These are phyloP conservation scores for Hedychridium roseum DNA, from an alignment of 2,888 invertebrate genomes.

Conservation along the genomic window DNA sequence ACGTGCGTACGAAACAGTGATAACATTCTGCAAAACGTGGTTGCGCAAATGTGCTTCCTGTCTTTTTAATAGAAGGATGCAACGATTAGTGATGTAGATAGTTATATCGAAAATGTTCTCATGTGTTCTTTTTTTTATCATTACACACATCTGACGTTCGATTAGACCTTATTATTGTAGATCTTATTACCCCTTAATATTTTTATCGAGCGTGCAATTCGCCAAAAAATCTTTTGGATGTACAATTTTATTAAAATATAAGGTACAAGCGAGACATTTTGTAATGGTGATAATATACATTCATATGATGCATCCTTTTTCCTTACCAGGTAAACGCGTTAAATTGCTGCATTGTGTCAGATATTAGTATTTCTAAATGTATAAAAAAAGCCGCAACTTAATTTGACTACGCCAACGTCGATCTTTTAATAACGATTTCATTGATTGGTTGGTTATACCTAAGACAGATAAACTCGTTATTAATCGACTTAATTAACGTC, in stretches of 20 bases:
- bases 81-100: slow-evolving; percentile 35
- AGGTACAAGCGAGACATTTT: slow-evolving; percentile 19
- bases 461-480: too few relatives aligned
- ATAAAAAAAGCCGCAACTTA: too few relatives aligned
- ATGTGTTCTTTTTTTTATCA: slow-evolving; percentile 30
- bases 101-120: slow-evolving; percentile 31
- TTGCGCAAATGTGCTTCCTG: slow-evolving; percentile 49
- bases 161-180: slow-evolving; percentile 13
- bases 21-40: slow-evolving; percentile 35
- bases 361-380: too few relatives aligned
- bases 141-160: slow-evolving; percentile 28
- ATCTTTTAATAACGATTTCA: too few relatives aligned
- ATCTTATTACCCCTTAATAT: too few relatives aligned
- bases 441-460: too few relatives aligned
- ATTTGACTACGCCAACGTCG: too few relatives aligned
- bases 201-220: slow-evolving; percentile 33
- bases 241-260: slow-evolving; percentile 20
- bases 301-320: too few relatives aligned
- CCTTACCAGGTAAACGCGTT: too few relatives aligned
- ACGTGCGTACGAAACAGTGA: slow-evolving; percentile 47
- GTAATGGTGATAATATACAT: slow-evolving; percentile 22
- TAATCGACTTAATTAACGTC: too few relatives aligned
- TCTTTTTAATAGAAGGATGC: slow-evolving; percentile 33
- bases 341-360: too few relatives aligned
- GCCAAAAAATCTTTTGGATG: slow-evolving; percentile 21